Evolutionary conservation across 2,113 vertebrate genomes (phyloP), one percentile per base, ranked within the genome.

Genomic region (Camelus bactrianus): DNA sequence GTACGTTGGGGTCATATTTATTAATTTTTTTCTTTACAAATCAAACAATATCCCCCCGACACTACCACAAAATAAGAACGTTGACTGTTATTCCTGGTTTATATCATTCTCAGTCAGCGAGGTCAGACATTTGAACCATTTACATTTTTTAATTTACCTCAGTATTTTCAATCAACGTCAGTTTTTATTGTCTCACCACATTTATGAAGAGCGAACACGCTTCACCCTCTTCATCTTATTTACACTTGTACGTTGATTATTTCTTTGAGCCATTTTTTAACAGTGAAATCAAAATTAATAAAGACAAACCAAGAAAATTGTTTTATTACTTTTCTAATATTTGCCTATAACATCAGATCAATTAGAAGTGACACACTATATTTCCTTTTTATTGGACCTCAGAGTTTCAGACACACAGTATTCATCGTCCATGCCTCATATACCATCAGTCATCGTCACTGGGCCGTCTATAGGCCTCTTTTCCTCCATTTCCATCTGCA

Each of bases 1-100:
- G 3, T 6, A 50, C 5, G 15, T 16, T 4, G 32, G 14, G 28
- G 16, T 38, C n/a, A 4, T 13, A 32, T 16, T 19, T 4, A 7
- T 22, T 2, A 17, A 16, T 38, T 50, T 60, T 50, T 15, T 56
- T 67, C 17, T 48, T 35, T 67, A 19, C 14, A 84, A 73, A 69
- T 9, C 38, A 10, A 50, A 62, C 14, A 56, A 28, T 13, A 30
- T 6, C 46, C 13, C 64, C 54, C 35, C 20, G 30, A 42, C 80
- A 46, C 19, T 30, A 90, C 30, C 16, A 81, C 38, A n/a, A 24
- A 80, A 30, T 6, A 11, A 48, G 46, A n/a, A 50, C 2, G 28
- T 46, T 8, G 14, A 32, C 15, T 11, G 3, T 24, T 14, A 22
- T 32, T 38, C 22, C 4, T 12, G 20, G 5, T 72, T 22, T 52